Percentiles rank a stretch among this genome's conserved stretches.
Conservation (phyloP, 2,797 vertebrate genomes). For the Fratercula arctica region DNA sequence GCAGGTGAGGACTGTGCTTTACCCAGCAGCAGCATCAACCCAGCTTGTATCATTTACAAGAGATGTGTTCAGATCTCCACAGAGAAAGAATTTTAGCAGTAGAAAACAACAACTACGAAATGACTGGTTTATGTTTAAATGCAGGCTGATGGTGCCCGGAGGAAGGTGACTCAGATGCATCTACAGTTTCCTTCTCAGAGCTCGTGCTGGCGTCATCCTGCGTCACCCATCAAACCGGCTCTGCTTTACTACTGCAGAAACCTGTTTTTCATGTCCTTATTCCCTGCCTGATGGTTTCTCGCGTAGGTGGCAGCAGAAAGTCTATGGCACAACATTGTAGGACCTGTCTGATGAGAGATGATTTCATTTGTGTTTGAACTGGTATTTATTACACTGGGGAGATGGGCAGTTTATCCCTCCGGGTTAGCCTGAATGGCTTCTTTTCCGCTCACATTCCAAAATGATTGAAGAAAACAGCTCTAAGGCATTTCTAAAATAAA, state of each 20-base stretch:
- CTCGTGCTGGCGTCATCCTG: neutral
- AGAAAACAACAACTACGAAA: neutral
- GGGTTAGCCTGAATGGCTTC: neutral
- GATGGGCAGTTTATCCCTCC: neutral
- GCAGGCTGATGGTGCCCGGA: neutral
- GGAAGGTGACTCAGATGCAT: conserved; percentile 39
- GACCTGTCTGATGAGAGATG: neutral
- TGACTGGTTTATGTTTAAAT: neutral
- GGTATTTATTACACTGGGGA: neutral
- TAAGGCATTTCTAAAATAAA: neutral
- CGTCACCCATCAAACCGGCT: neutral
- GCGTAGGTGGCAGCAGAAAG: neutral
- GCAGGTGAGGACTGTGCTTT: neutral
- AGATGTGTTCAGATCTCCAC: fast-evolving
- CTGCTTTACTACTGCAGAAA: neutral
- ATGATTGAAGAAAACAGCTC: neutral
- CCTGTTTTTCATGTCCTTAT: neutral
- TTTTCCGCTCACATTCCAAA: neutral
- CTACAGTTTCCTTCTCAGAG: neutral
- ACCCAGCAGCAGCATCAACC: neutral
- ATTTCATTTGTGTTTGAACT: neutral
- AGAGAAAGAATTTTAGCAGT: neutral
- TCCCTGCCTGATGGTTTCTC: neutral
- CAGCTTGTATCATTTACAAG: neutral
- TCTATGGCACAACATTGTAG: neutral